A percentile compares a stretch with the other conserved stretches of the same genome.
Conservation (phyloP, 2,797 vertebrate genomes). For the Fratercula arctica region DNA sequence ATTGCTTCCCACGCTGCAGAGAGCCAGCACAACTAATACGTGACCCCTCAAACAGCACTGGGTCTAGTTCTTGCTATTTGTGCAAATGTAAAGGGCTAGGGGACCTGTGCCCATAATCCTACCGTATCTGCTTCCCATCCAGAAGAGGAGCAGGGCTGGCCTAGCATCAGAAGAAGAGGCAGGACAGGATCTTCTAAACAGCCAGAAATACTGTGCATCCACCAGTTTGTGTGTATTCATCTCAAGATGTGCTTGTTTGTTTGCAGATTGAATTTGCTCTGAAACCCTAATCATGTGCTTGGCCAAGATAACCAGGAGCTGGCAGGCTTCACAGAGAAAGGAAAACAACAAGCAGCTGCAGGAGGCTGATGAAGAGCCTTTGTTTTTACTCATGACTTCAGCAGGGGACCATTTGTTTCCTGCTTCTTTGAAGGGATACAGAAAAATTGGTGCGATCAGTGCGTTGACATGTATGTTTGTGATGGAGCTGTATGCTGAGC, state of each 20-base stretch:
- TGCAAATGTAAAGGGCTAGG: background rate
- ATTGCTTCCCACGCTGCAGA: background rate
- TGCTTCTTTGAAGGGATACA: background rate
- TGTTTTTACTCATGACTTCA: slow-evolving; percentile 53
- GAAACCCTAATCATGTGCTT: slow-evolving; percentile 42
- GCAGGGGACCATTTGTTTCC: slow-evolving; percentile 27
- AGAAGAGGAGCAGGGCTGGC: background rate
- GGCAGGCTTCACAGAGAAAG: slow-evolving; percentile 29
- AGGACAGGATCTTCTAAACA: background rate
- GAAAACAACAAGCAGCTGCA: slow-evolving; percentile 62
- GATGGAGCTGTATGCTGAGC: background rate
- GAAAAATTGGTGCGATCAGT: background rate
- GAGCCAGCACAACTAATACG: background rate
- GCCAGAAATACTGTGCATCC: background rate
- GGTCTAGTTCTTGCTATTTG: background rate
- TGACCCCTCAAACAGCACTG: background rate
- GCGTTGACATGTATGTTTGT: background rate
- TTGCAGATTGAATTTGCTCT: slow-evolving; percentile 30
- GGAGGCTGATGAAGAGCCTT: slow-evolving; percentile 63
- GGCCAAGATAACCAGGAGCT: slow-evolving; percentile 47
- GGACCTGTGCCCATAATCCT: background rate
- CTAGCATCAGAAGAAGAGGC: background rate
- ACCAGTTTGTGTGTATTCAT: background rate
- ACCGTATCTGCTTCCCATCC: background rate
- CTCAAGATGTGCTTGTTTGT: slow-evolving; percentile 41